Evolutionary conservation across 2,888 invertebrate genomes (phyloP).

Genomic region (Oscheius onirici): DNA sequence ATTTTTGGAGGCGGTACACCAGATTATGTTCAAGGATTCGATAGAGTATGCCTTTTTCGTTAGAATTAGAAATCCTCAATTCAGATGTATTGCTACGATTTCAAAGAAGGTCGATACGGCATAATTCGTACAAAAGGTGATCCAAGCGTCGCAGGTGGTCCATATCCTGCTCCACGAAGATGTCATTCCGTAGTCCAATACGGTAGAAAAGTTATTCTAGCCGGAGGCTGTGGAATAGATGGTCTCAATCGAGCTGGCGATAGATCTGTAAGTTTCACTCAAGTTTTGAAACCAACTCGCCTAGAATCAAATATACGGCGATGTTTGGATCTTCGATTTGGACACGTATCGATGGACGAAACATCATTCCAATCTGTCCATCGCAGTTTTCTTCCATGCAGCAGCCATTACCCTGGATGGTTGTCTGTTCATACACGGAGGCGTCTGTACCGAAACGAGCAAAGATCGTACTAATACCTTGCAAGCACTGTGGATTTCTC

Average conservation of each 20-base stretch:
- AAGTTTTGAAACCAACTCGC: too few species aligned
- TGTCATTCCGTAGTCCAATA: slow-evolving; percentile 47
- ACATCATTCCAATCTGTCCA: slow-evolving; percentile 29
- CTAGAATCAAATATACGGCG: slow-evolving; percentile 30
- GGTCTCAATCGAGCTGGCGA: not conserved
- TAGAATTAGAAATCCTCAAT: not conserved
- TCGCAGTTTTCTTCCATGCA: slow-evolving; percentile 59
- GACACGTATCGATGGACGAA: slow-evolving; percentile 48
- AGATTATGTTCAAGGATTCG: slow-evolving; percentile 19
- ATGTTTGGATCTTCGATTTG: slow-evolving; percentile 59
- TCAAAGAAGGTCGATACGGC: not conserved
- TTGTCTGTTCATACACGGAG: slow-evolving; percentile 53
- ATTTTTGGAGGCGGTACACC: slow-evolving; percentile 59
- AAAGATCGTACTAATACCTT: slow-evolving; percentile 39
- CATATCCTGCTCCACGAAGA: slow-evolving; percentile 40
- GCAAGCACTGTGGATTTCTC: slow-evolving; percentile 44
- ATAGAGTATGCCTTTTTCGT: slow-evolving; percentile 1
- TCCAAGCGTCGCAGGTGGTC: not conserved
- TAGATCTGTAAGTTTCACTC: not conserved
- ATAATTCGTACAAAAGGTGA: not conserved
- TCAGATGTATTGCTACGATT: slow-evolving; percentile 7
- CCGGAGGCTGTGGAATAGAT: slow-evolving; percentile 45
- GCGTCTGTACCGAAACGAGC: slow-evolving; percentile 36
- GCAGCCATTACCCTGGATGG: slow-evolving; percentile 53
- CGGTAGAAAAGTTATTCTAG: slow-evolving; percentile 38